These are phyloP conservation scores for Eumacrocentrus americanus DNA, from an alignment of 2,888 invertebrate species.

Conservation along the genomic window DNA sequence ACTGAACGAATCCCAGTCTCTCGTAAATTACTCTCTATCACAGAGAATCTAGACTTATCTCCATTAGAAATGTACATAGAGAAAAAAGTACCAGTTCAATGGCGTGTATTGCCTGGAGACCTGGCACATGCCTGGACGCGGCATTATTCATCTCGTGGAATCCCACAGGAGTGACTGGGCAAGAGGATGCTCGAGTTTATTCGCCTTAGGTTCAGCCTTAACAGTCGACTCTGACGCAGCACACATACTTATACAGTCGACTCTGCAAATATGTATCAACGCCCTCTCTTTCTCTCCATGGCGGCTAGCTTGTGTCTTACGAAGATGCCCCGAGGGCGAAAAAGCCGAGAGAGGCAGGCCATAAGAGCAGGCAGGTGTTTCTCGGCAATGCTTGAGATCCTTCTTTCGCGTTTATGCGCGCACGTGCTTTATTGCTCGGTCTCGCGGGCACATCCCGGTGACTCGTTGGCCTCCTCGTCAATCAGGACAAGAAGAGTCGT, in stretches of 20 bases:
- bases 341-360: neutral
- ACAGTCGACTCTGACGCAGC: neutral
- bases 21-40: no score
- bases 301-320: neutral
- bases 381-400: constrained; percentile 40
- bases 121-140: constrained; percentile 10
- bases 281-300: neutral
- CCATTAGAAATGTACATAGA: no score
- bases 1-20: constrained; percentile 23
- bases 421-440: constrained; percentile 54
- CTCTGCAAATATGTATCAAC: constrained; percentile 20
- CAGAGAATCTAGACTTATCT: no score
- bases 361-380: constrained; percentile 52
- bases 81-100: no score
- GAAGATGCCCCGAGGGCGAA: neutral
- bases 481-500: constrained; percentile 47
- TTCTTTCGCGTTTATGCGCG: constrained; percentile 54
- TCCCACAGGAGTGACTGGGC: constrained; percentile 17
- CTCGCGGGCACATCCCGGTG: constrained; percentile 25
- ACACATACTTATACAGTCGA: neutral
- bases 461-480: constrained; percentile 49
- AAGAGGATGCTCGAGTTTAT: constrained; percentile 17
- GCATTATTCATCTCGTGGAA: constrained; percentile 23
- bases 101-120: no score
- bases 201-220: constrained; percentile 24